Evolutionary conservation across 1,140 invertebrate species (phyloP), one percentile per base, ranked within the genome.

Genomic region (Sinella curviseta): DNA sequence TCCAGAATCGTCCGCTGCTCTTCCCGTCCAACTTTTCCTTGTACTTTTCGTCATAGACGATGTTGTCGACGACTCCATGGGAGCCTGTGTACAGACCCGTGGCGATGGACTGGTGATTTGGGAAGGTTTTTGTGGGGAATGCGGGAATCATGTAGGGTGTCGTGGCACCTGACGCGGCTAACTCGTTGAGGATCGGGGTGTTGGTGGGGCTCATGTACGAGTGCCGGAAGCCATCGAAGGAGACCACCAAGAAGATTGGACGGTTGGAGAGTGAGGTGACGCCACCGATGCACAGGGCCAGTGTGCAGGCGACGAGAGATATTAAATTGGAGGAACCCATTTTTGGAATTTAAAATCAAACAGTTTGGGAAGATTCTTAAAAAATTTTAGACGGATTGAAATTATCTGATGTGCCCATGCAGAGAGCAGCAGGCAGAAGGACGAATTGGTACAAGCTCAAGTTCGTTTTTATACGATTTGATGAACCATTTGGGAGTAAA

Each of bases 31-130:
- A 87, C 0, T 77, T 84, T 60, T 86, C 86, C 28, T 89, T 87
- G 14, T 86, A 86, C 0, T 85, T 83, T 0, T 87, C 86, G 86
- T 94, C 92, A 83, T 89, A 93, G 85, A 91, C 89, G 48, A 85
- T 85, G 85, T 92, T 94, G 75, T 89, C 90, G 4, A 93, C 84
- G 76, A 95, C 91, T 16, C 93, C 94, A 87, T 95, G 93, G 65
- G 86, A 88, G 85, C 94, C 93, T 0, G 91, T 88, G 84, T 91
- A 93, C n/a, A 94, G 84, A 1, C 94, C 94, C 20, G 94, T 95
- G 0, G 90, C 92, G 48, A 95, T 91, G 0, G 92, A 90, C 83
- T 92, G 92, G 87, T 95, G 94, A 87, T 94, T 94, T 0, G 93
- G 92, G 85, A 93, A 93, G 0, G 94, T 95, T 87, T 92, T 93